phyloP scores from a whole-genome alignment of 1,140 invertebrate species.

The Atta cephalotes region DNA sequence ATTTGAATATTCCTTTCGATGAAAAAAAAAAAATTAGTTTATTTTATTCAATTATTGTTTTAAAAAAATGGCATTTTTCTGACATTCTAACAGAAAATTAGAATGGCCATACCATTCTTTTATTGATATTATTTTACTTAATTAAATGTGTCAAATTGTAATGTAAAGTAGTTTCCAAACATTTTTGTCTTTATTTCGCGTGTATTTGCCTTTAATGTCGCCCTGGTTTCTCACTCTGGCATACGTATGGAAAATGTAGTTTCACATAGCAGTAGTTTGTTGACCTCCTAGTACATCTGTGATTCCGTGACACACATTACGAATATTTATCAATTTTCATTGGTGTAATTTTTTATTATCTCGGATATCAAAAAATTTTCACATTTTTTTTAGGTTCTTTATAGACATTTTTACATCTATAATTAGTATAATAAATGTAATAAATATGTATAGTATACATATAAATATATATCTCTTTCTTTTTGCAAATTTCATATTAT shows the following conservation, averaged over 20 bases:
- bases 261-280: constrained; percentile 42
- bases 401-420: not conserved
- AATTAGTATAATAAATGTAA: no score
- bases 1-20: not conserved
- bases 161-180: not conserved
- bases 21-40: not conserved
- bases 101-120: not conserved
- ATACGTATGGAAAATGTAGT: constrained; percentile 32
- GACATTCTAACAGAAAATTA: not conserved
- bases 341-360: not conserved
- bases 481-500: not conserved
- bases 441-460: not conserved
- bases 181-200: not conserved
- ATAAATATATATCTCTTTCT: not conserved
- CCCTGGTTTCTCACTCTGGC: constrained; percentile 27
- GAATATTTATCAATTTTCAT: constrained; percentile 1
- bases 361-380: not conserved
- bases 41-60: not conserved
- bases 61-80: not conserved
- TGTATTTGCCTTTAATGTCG: constrained; percentile 16
- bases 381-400: no score
- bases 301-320: constrained; percentile 51
- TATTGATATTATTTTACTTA: not conserved
- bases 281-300: constrained; percentile 56
- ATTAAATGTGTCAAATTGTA: not conserved